A percentile compares a stretch with the other conserved stretches of the same genome.
phyloP scores from a whole-genome alignment of 2,888 invertebrate genomes.

The Sinohyriopsis cumingii region DNA sequence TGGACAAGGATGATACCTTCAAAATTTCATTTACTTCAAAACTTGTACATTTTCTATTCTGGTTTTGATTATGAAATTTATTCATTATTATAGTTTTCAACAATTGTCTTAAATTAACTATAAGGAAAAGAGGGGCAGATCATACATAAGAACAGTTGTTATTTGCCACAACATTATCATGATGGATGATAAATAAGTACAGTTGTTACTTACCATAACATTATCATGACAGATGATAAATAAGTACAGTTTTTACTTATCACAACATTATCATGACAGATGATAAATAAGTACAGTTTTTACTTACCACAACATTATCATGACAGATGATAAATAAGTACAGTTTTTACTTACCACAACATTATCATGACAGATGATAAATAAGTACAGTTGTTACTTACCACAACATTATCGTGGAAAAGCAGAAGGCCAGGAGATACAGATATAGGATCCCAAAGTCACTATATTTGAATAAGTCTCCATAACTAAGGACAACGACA shows the following conservation, averaged over 20 bases:
- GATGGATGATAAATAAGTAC: no score
- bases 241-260: conserved; percentile 50
- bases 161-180: conserved; percentile 70
- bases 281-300: no score
- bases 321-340: neutral
- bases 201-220: conserved; percentile 67
- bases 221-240: conserved; percentile 39
- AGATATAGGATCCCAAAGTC: conserved; percentile 65
- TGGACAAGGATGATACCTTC: no score
- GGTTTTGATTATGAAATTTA: no score
- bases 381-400: conserved; percentile 42
- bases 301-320: conserved; percentile 70
- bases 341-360: conserved; percentile 65
- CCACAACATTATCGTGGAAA: conserved; percentile 70
- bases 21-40: no score
- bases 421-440: conserved; percentile 67
- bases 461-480: conserved; percentile 62
- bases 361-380: conserved; percentile 47
- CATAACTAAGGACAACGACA: conserved; percentile 61
- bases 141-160: no score
- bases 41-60: no score
- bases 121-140: no score
- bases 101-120: no score
- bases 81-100: no score
- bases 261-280: conserved; percentile 63